A percentile compares a stretch with the other conserved stretches of the same genome.
Conservation (phyloP, 2,888 invertebrate species). For the Drosophila seclusa region DNA sequence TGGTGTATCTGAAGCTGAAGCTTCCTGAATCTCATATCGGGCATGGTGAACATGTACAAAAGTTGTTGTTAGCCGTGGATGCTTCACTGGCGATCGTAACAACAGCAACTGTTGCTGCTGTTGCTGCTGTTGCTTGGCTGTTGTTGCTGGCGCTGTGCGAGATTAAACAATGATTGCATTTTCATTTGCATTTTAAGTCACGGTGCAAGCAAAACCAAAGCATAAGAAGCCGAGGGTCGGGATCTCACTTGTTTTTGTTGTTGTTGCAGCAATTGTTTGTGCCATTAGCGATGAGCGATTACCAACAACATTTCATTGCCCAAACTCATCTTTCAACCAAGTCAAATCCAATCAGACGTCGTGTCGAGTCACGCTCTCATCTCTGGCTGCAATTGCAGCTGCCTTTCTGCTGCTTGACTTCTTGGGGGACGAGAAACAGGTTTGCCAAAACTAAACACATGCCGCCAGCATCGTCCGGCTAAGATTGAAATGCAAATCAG, state of each 20-base stretch:
- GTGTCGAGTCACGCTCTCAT: slow-evolving; percentile 42
- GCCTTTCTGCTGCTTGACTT: slow-evolving; percentile 24
- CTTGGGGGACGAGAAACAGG: slow-evolving; percentile 51
- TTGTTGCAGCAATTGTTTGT: slow-evolving; percentile 14
- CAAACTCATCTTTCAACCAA: neutral
- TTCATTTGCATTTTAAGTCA: slow-evolving; percentile 80
- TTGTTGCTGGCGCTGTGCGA: slow-evolving; percentile 67
- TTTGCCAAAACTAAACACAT: slow-evolving; percentile 76
- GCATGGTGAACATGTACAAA: slow-evolving; percentile 72
- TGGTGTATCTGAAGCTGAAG: slow-evolving; percentile 72
- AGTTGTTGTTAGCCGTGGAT: slow-evolving; percentile 61
- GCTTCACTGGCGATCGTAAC: slow-evolving; percentile 69
- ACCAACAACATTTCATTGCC: neutral
- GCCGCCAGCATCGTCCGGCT: slow-evolving; percentile 61
- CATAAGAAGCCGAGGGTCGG: slow-evolving; percentile 73
- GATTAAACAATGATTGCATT: slow-evolving; percentile 80
- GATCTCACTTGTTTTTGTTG: slow-evolving; percentile 64
- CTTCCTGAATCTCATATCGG: slow-evolving; percentile 71
- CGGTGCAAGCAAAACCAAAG: slow-evolving; percentile 68
- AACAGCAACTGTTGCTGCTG: slow-evolving; percentile 52
- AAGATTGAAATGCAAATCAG: slow-evolving; percentile 79
- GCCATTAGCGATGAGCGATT: slow-evolving; percentile 29
- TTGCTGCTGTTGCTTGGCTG: slow-evolving; percentile 31
- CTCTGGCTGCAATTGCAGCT: slow-evolving; percentile 39
- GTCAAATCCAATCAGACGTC: neutral